Conservation (phyloP, 2,888 invertebrate genomes). For the Therioaphis trifolii region DNA sequence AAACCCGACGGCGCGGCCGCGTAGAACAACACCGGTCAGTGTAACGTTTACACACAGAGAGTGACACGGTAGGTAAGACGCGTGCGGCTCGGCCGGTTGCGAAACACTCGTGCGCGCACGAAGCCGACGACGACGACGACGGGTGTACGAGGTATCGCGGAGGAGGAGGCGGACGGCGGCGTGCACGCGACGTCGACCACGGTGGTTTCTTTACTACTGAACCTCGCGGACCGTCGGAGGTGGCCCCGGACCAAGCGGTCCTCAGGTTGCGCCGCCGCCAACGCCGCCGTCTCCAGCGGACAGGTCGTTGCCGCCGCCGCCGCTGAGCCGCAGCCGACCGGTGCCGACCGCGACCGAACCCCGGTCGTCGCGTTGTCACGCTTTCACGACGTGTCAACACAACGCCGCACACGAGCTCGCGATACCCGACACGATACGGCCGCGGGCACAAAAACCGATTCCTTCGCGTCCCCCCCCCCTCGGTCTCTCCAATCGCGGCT, state of each 20-base stretch:
- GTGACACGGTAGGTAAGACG: not conserved
- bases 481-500: not conserved
- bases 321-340: slow-evolving; percentile 17
- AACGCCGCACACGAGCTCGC: not conserved
- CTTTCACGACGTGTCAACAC: slow-evolving; percentile 54
- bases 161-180: not conserved
- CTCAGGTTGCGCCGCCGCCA: slow-evolving; percentile 46
- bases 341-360: slow-evolving; percentile 34
- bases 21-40: not conserved
- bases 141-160: not conserved
- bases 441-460: not conserved
- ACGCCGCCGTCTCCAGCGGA: slow-evolving; percentile 21
- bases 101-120: not conserved
- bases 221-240: slow-evolving; percentile 23
- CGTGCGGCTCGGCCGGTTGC: not conserved
- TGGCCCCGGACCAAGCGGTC: slow-evolving; percentile 38
- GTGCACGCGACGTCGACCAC: not conserved
- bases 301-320: slow-evolving; percentile 57
- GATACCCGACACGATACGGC: not conserved
- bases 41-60: not conserved
- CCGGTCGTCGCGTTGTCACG: slow-evolving; percentile 39
- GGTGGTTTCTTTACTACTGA: slow-evolving; percentile 50
- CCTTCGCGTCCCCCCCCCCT: not conserved
- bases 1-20: not conserved
- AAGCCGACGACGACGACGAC: too few species aligned